phyloP scores from a whole-genome alignment of 2,113 vertebrate genomes.

The Pygathrix nemaeus region DNA sequence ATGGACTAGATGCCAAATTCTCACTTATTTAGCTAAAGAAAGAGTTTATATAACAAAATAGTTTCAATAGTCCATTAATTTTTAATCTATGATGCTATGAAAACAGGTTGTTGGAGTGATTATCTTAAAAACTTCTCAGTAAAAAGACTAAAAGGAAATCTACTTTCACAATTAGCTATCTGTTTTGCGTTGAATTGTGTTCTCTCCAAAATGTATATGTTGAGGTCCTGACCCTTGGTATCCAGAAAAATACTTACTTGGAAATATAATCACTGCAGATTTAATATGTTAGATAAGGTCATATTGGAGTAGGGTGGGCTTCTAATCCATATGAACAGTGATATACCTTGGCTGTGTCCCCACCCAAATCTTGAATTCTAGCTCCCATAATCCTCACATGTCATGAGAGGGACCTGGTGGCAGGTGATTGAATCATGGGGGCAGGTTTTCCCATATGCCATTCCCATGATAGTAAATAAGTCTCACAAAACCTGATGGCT shows the following conservation, averaged over 20 bases:
- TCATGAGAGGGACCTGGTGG: too few species aligned
- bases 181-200: background rate
- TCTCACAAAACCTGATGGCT: too few species aligned
- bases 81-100: background rate
- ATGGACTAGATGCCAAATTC: background rate
- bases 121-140: background rate
- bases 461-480: too few species aligned
- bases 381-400: too few species aligned
- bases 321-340: too few species aligned
- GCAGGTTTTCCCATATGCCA: too few species aligned
- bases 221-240: background rate
- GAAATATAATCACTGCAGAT: background rate
- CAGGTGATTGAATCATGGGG: too few species aligned
- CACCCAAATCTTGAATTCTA: too few species aligned
- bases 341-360: too few species aligned
- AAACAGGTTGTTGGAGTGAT: background rate
- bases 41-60: background rate
- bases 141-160: background rate
- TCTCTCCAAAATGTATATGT: background rate
- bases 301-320: accelerated
- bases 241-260: background rate
- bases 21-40: background rate
- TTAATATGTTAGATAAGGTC: background rate
- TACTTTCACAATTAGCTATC: background rate
- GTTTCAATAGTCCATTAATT: background rate